phyloP scores from a whole-genome alignment of 2,888 invertebrate species.

The Callyntrura guangdongensis region DNA sequence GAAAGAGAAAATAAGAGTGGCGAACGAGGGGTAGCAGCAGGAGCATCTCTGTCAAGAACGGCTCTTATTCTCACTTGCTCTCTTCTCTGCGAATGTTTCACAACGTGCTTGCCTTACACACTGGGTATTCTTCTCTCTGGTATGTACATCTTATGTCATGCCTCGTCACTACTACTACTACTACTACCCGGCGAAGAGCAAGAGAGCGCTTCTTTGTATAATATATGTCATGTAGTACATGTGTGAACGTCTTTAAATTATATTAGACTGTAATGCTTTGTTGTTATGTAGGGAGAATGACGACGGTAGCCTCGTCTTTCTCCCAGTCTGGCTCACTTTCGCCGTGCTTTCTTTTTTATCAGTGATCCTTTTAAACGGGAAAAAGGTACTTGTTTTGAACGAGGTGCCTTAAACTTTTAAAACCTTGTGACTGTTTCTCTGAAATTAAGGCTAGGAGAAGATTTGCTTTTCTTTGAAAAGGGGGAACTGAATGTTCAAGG shows the following conservation, averaged over 20 bases:
- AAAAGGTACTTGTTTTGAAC: constrained; percentile 1
- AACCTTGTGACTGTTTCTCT: constrained; percentile 39
- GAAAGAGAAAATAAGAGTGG: constrained; percentile 71
- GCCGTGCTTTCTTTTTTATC: neutral
- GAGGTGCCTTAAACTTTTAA: constrained; percentile 64
- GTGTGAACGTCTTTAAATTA: constrained; percentile 33
- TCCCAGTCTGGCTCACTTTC: constrained; percentile 9
- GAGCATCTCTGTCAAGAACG: constrained; percentile 55
- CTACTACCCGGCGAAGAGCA: neutral
- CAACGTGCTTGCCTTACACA: too few species aligned
- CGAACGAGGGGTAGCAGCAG: constrained; percentile 47
- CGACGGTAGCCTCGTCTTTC: neutral
- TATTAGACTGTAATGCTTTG: constrained; percentile 15
- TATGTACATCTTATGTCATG: too few species aligned
- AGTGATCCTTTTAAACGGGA: neutral
- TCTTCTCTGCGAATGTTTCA: too few species aligned
- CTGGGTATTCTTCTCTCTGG: too few species aligned
- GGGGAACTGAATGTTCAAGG: too few species aligned
- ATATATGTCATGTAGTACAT: constrained; percentile 33
- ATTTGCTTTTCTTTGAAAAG: too few species aligned
- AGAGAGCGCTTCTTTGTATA: constrained; percentile 3
- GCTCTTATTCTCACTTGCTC: constrained; percentile 14
- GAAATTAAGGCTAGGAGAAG: too few species aligned
- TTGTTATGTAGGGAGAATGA: constrained; percentile 6
- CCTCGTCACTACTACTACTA: too few species aligned